These are phyloP conservation scores for Gymnothorax reevesii DNA, from an alignment of 2,797 vertebrate species.

Conservation along the genomic window DNA sequence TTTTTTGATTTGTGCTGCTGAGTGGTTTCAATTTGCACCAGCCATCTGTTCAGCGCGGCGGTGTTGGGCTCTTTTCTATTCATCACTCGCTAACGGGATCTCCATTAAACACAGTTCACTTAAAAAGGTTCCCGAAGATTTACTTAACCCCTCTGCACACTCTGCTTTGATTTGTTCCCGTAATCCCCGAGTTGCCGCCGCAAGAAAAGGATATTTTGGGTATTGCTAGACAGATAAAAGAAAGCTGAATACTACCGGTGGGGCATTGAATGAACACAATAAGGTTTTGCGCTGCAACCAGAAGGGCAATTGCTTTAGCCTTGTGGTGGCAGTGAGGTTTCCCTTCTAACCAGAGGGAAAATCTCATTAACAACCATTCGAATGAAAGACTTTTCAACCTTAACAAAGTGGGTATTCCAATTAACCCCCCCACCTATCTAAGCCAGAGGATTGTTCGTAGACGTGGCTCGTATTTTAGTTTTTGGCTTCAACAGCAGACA, in stretches of 20 bases:
- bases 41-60: slow-evolving; percentile 57
- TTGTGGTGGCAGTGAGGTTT: slow-evolving; percentile 36
- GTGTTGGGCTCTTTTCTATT: slow-evolving; percentile 42
- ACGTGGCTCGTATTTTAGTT: background rate
- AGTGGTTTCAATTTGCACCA: slow-evolving; percentile 55
- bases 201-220: background rate
- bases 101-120: slow-evolving; percentile 53
- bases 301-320: slow-evolving; percentile 64
- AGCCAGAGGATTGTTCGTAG: background rate
- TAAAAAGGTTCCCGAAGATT: slow-evolving; percentile 53
- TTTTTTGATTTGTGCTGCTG: slow-evolving; percentile 53
- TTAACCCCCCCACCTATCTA: background rate
- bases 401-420: slow-evolving; percentile 3
- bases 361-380: slow-evolving; percentile 68
- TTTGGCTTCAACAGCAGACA: background rate
- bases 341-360: slow-evolving; percentile 60
- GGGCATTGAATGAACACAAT: slow-evolving; percentile 42
- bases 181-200: slow-evolving; percentile 32
- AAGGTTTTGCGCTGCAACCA: slow-evolving; percentile 41
- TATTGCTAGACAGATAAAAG: background rate
- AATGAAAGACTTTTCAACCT: slow-evolving; percentile 62
- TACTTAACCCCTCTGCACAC: slow-evolving; percentile 45
- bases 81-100: slow-evolving; percentile 64
- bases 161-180: slow-evolving; percentile 36
- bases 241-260: background rate